A percentile compares a stretch with the other conserved stretches of the same genome.
Evolutionary conservation across 1,140 invertebrate species (phyloP).

Genomic region (Adelges cooleyi): DNA sequence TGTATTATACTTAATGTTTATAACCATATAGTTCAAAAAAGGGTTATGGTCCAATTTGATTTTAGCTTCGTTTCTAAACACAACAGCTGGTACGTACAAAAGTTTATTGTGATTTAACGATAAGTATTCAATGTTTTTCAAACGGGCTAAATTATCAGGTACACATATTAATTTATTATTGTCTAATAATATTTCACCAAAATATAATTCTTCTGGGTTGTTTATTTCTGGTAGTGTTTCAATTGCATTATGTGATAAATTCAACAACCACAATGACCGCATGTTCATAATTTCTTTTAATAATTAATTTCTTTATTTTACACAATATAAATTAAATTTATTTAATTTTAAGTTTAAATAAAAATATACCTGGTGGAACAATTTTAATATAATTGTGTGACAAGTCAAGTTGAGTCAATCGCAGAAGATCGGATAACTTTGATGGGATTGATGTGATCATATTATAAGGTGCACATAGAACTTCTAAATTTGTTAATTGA

Average conservation of each 20-base stretch:
- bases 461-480: neutral
- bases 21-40: neutral
- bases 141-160: neutral
- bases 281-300: slow-evolving; percentile 6
- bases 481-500: slow-evolving; percentile 1
- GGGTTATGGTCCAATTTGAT: slow-evolving; percentile 10
- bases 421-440: neutral
- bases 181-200: neutral
- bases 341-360: too few relatives aligned
- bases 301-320: too few relatives aligned
- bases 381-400: neutral
- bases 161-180: neutral
- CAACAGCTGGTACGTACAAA: neutral
- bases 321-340: too few relatives aligned
- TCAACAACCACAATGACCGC: slow-evolving; percentile 1
- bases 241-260: slow-evolving; percentile 1
- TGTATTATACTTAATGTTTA: neutral
- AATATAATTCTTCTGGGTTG: neutral
- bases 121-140: slow-evolving; percentile 9
- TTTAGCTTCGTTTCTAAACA: neutral
- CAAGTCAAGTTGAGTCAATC: slow-evolving; percentile 5
- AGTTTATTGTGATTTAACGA: slow-evolving; percentile 1
- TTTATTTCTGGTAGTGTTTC: neutral
- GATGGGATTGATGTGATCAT: neutral
- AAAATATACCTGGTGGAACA: neutral